Evolutionary conservation across 2,797 vertebrate species (phyloP), one percentile per base, ranked within the genome.

Genomic region (Alcedo atthis): DNA sequence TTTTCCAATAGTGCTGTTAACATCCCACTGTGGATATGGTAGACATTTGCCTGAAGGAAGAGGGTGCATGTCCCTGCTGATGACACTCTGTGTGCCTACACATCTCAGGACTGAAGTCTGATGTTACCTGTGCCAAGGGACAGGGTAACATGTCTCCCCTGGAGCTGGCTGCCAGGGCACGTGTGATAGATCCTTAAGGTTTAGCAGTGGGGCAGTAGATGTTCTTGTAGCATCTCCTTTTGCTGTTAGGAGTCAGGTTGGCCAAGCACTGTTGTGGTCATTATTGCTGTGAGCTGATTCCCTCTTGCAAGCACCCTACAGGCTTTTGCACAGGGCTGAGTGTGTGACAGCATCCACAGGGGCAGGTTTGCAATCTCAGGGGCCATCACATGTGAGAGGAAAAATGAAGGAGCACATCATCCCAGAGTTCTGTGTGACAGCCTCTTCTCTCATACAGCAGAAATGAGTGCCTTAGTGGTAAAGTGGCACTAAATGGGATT

Each of bases 401-500:
- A 58, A 42, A 57, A 77, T 8, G 30, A 77, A 70, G 70, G 59
- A 49, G 25, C 32, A 5, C 4, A 1, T 58, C 55, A 17, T 19
- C 67, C 18, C 16, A 1, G 16, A 6, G 4, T 24, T 32, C 30
- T 30, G 33, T 30, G 46, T 0, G 6, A 76, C n/a, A 66, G 35
- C 33, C 28, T 54, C 54, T n/a, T 66, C 40, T 48, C 48, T 85
- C 51, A 3, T 10, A 3, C 15, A 43, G 46, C 49, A 81, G 64
- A 46, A 95, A 28, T 15, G 16, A 84, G 49, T 12, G 45, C n/a
- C 45, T 81, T 33, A 66, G 35, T 61, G 59, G 55, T 40, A 93
- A 62, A 96, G n/a, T 58, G 81, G 59, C 64, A 49, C 33, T 68
- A 80, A 96, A 92, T 95, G 86, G 80, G 74, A 91, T 94, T 89